phyloP scores from a whole-genome alignment of 2,888 invertebrate genomes.

The Eulithis prunata region DNA sequence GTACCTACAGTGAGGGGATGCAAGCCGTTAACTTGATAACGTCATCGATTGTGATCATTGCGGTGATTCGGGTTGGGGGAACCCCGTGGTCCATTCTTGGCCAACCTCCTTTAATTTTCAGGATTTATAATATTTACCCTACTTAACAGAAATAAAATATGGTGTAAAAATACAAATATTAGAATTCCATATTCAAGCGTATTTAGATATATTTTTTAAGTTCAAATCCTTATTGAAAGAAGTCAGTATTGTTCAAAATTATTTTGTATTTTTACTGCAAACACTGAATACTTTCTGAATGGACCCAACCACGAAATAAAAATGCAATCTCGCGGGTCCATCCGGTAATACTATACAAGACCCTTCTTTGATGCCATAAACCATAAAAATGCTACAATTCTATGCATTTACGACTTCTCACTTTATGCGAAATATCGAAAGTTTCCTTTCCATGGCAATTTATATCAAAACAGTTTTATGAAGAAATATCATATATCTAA shows the following conservation, averaged over 20 bases:
- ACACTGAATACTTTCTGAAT: no score
- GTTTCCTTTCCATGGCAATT: constrained; percentile 20
- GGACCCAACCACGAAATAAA: constrained; percentile 22
- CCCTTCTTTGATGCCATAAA: constrained; percentile 44
- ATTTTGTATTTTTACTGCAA: no score
- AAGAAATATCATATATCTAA: no score
- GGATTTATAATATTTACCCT: no score
- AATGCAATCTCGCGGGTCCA: constrained; percentile 46
- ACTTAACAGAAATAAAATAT: no score
- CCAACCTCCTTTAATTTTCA: neutral
- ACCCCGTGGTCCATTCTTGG: neutral
- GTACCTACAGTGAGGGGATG: constrained; percentile 16
- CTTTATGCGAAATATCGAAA: constrained; percentile 44
- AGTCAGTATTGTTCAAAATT: no score
- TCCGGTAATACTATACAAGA: constrained; percentile 48
- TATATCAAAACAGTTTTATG: no score
- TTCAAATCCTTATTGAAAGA: no score
- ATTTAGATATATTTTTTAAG: no score
- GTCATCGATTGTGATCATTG: constrained; percentile 35
- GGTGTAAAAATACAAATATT: no score
- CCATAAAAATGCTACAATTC: constrained; percentile 59
- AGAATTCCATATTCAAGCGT: no score
- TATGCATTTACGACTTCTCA: constrained; percentile 59
- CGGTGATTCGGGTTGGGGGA: constrained; percentile 12
- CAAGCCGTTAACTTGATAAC: constrained; percentile 34